phyloP scores from a whole-genome alignment of 1,140 invertebrate species.

The Epicauta chinensis region DNA sequence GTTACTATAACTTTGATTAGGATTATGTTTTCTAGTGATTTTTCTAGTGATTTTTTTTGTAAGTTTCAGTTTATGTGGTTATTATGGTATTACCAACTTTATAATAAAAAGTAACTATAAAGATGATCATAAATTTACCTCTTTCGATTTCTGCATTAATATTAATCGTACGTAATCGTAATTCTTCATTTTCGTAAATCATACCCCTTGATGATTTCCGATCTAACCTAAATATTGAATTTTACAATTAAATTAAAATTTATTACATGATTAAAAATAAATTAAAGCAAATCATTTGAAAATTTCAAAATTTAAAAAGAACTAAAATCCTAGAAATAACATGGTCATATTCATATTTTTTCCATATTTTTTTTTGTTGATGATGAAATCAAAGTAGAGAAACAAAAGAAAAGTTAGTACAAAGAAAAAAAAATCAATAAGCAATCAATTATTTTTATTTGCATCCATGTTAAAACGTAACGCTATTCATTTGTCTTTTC shows the following conservation, averaged over 20 bases:
- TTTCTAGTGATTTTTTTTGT: too few relatives aligned
- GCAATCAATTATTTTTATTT: neutral
- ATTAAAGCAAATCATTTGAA: neutral
- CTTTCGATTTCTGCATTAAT: conserved; percentile 90
- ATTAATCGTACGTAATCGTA: conserved; percentile 81
- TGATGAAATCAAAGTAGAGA: too few relatives aligned
- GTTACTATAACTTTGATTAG: too few relatives aligned
- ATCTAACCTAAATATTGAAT: conserved; percentile 57
- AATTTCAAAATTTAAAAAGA: neutral
- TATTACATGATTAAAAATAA: neutral
- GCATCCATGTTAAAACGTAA: too few relatives aligned
- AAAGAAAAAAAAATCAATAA: neutral
- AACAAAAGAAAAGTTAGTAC: neutral
- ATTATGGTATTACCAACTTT: too few relatives aligned
- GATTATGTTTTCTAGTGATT: too few relatives aligned
- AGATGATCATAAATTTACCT: conserved; percentile 54
- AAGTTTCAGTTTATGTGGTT: too few relatives aligned
- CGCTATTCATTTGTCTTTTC: too few relatives aligned
- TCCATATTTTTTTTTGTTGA: too few relatives aligned
- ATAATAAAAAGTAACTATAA: too few relatives aligned
- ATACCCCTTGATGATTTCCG: conserved; percentile 77
- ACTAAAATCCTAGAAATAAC: too few relatives aligned
- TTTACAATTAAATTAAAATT: conserved; percentile 1
- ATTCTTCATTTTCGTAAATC: conserved; percentile 87
- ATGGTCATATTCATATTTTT: too few relatives aligned